phyloP scores from a whole-genome alignment of 1,140 invertebrate genomes.

The Drosophila insularis region DNA sequence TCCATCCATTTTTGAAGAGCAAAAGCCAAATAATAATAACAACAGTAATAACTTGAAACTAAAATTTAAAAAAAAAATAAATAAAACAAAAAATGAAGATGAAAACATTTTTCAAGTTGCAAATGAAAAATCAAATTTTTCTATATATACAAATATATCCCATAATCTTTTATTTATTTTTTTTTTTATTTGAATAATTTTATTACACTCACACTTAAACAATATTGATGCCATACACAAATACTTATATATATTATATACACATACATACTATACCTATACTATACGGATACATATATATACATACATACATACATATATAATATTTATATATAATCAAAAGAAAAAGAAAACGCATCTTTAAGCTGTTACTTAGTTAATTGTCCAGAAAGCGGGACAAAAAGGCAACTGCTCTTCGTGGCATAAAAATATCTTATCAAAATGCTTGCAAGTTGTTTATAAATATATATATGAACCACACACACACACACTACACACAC shows the following conservation, averaged over 20 bases:
- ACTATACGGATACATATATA: slow-evolving; percentile 28
- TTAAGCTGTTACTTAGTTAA: slow-evolving; percentile 80
- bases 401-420: slow-evolving; percentile 49
- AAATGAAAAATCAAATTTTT: slow-evolving; percentile 75
- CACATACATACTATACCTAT: slow-evolving; percentile 26
- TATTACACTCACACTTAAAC: neutral
- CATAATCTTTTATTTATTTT: slow-evolving; percentile 54
- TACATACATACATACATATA: slow-evolving; percentile 32
- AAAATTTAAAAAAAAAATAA: slow-evolving; percentile 16
- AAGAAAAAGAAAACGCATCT: slow-evolving; percentile 33
- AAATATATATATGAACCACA: slow-evolving; percentile 27
- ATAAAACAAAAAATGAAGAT: slow-evolving; percentile 19
- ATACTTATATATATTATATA: neutral
- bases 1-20: slow-evolving; percentile 76
- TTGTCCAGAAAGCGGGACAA: slow-evolving; percentile 35
- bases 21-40: slow-evolving; percentile 20
- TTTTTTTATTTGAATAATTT: slow-evolving; percentile 22
- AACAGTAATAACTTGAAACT: slow-evolving; percentile 6
- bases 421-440: slow-evolving; percentile 42
- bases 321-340: slow-evolving; percentile 42
- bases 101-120: slow-evolving; percentile 58
- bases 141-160: slow-evolving; percentile 46
- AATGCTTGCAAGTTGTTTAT: slow-evolving; percentile 74
- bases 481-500: slow-evolving; percentile 39
- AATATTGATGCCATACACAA: slow-evolving; percentile 18